Conservation (phyloP, 1,140 invertebrate genomes). For the Euwallacea fornicatus region DNA sequence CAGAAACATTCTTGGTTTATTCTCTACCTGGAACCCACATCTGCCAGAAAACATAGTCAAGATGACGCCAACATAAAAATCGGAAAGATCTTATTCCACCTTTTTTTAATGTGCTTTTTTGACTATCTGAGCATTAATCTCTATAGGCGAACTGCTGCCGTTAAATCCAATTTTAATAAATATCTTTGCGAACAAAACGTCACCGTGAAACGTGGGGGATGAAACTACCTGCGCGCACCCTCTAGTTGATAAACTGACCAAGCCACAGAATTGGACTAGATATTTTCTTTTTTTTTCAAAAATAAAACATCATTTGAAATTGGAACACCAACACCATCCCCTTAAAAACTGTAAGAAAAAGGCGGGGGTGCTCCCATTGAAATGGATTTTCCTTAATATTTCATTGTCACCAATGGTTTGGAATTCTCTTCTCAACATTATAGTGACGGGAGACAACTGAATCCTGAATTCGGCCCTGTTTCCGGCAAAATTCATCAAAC, state of each 20-base stretch:
- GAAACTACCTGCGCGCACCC: constrained; percentile 27
- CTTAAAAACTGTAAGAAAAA: background rate
- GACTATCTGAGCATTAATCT: constrained; percentile 16
- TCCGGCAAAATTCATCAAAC: too few relatives aligned
- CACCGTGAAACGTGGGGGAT: constrained; percentile 25
- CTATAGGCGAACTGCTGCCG: constrained; percentile 20
- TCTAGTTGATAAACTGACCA: background rate
- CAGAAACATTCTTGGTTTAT: too few relatives aligned
- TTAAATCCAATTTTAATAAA: constrained; percentile 32
- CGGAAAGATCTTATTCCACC: constrained; percentile 19
- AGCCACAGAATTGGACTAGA: too few relatives aligned
- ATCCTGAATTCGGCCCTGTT: too few relatives aligned
- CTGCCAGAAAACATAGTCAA: constrained; percentile 15
- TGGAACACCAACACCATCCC: background rate
- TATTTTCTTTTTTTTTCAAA: too few relatives aligned
- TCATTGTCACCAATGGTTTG: too few relatives aligned
- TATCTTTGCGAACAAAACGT: constrained; percentile 36
- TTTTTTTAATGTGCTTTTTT: constrained; percentile 25
- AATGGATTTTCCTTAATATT: too few relatives aligned
- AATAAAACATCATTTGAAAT: too few relatives aligned
- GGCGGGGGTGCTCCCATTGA: too few relatives aligned
- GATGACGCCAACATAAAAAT: constrained; percentile 26
- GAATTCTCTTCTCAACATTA: too few relatives aligned
- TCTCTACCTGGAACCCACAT: constrained; percentile 6
- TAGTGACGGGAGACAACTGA: too few relatives aligned